Conservation (phyloP, 2,797 vertebrate species). For the Chelon labrosus region DNA sequence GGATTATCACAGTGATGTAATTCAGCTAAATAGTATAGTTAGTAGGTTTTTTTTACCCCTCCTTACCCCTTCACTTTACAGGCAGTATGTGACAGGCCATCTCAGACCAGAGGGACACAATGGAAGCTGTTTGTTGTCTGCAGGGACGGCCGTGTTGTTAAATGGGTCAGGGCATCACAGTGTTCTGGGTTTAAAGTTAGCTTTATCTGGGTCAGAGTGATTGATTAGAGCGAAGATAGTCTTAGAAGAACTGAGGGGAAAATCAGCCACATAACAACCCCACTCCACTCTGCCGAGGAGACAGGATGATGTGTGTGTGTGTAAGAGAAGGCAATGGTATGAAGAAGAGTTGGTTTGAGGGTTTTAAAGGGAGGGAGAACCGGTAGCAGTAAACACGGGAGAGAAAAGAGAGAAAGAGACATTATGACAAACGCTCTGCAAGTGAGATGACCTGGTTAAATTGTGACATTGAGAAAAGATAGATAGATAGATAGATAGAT, state of each 20-base stretch:
- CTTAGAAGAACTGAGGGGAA: constrained; percentile 41
- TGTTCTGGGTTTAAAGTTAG: constrained; percentile 49
- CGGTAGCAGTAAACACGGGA: no score
- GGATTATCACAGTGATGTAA: constrained; percentile 1
- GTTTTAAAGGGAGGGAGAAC: not conserved
- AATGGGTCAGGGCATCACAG: constrained; percentile 74
- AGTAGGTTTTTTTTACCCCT: no score
- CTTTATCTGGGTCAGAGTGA: constrained; percentile 74
- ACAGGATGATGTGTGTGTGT: not conserved
- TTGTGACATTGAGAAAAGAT: no score
- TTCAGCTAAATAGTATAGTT: constrained; percentile 1
- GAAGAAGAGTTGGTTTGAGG: not conserved
- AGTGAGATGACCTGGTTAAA: not conserved
- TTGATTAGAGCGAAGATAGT: constrained; percentile 61
- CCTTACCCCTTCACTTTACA: constrained; percentile 4
- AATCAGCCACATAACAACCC: constrained; percentile 17
- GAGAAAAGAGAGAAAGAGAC: not conserved
- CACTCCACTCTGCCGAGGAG: constrained; percentile 7
- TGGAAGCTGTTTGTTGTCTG: constrained; percentile 34
- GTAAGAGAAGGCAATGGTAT: not conserved
- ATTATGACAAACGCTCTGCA: not conserved
- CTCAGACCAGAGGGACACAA: constrained; percentile 15
- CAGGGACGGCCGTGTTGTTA: constrained; percentile 48
- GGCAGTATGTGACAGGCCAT: constrained; percentile 13
- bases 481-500: no score